Evolutionary conservation across 2,888 invertebrate genomes (phyloP).

Genomic region (Cosmopolites sordidus): DNA sequence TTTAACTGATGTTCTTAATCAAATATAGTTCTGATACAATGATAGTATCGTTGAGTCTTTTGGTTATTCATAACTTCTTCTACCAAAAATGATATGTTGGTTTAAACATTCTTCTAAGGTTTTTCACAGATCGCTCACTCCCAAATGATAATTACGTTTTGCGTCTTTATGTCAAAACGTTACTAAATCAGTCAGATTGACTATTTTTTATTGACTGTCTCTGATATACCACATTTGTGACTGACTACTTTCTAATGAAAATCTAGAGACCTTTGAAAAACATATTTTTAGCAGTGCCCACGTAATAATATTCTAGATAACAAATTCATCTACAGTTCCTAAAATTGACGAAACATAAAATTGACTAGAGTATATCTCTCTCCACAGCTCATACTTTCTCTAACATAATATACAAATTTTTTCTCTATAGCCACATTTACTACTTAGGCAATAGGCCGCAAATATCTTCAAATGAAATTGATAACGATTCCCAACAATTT

Average conservation of each 20-base stretch:
- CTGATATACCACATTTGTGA: neutral
- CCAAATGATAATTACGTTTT: no score
- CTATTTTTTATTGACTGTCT: neutral
- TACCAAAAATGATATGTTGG: slow-evolving; percentile 1
- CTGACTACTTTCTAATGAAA: slow-evolving; percentile 1
- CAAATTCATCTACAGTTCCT: slow-evolving; percentile 45
- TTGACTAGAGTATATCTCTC: slow-evolving; percentile 48
- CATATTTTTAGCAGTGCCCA: slow-evolving; percentile 34
- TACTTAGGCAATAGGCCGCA: slow-evolving; percentile 43
- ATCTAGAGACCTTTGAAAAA: slow-evolving; percentile 1
- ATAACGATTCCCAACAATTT: neutral
- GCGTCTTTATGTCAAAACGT: no score
- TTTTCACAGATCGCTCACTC: no score
- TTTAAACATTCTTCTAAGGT: neutral
- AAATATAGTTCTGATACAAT: neutral
- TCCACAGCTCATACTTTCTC: slow-evolving; percentile 34
- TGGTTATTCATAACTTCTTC: neutral
- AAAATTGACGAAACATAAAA: slow-evolving; percentile 51
- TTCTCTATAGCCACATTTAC: slow-evolving; percentile 44
- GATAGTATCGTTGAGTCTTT: neutral
- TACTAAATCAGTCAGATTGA: no score
- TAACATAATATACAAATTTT: slow-evolving; percentile 39
- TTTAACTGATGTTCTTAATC: neutral
- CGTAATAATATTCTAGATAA: slow-evolving; percentile 42
- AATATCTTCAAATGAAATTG: neutral